Evolutionary conservation across 2,113 vertebrate genomes (phyloP).

Genomic region (Myotis brandtii): DNA sequence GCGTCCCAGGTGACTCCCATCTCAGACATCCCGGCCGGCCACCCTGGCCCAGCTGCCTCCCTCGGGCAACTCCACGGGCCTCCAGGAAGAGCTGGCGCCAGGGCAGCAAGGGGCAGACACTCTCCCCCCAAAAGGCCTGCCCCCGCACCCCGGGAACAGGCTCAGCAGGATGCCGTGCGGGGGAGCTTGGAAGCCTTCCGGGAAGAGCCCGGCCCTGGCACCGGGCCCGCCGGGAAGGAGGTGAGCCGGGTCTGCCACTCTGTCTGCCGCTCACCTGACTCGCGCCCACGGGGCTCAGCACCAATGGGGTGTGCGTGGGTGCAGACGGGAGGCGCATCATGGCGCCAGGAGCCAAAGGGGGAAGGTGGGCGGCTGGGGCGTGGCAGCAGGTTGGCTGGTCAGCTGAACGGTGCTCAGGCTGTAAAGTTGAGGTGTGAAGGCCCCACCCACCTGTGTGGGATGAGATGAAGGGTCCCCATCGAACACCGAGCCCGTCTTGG

Average conservation of each 20-base stretch:
- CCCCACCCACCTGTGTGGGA: neutral
- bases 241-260: constrained; percentile 82
- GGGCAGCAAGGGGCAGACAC: constrained; percentile 82
- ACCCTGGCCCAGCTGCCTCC: constrained; percentile 78
- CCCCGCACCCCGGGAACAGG: constrained; percentile 85
- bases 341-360: constrained; percentile 58
- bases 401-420: neutral
- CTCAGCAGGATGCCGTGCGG: constrained; percentile 84
- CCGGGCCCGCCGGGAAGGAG: constrained; percentile 78
- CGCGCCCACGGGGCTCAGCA: constrained; percentile 71
- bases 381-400: constrained; percentile 64
- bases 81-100: constrained; percentile 82
- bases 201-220: constrained; percentile 85
- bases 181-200: constrained; percentile 88
- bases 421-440: neutral
- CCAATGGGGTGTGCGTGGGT: constrained; percentile 73
- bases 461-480: neutral
- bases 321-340: constrained; percentile 76
- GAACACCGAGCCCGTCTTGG: neutral
- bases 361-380: constrained; percentile 65
- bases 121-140: constrained; percentile 72
- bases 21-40: constrained; percentile 69
- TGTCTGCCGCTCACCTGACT: constrained; percentile 85
- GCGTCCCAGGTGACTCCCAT: constrained; percentile 47
- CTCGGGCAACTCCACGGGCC: constrained; percentile 77